phyloP scores from a whole-genome alignment of 2,113 vertebrate genomes.

The Chamaea fasciata region DNA sequence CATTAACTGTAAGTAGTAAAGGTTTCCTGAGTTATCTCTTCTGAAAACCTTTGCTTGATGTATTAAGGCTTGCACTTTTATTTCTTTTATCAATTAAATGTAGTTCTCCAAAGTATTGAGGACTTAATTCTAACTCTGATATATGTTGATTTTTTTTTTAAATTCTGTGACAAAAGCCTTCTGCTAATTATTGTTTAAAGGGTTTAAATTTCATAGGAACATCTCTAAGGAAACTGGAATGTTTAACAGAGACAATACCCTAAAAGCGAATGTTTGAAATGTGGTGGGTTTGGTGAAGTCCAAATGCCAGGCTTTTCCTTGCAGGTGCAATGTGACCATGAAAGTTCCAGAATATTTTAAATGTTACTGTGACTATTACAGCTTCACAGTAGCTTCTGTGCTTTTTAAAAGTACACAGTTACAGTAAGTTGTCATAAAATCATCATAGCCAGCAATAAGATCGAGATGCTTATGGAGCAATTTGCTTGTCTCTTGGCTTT shows the following conservation, averaged over 20 bases:
- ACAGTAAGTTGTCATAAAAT: neutral
- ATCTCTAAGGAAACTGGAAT: neutral
- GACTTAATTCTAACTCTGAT: neutral
- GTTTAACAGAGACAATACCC: neutral
- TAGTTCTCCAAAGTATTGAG: neutral
- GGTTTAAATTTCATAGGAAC: neutral
- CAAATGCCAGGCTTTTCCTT: neutral
- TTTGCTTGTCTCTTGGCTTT: conserved; percentile 37
- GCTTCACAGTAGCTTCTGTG: neutral
- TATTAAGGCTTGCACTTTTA: neutral
- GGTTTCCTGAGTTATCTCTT: neutral
- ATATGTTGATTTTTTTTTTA: neutral
- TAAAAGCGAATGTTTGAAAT: neutral
- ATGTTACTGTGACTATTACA: neutral
- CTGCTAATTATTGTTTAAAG: neutral
- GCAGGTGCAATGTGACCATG: neutral
- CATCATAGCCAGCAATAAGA: neutral
- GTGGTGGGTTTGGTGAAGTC: neutral
- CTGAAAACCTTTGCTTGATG: neutral
- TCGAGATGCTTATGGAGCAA: neutral
- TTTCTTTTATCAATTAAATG: rapidly evolving
- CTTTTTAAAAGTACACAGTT: neutral
- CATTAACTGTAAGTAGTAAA: neutral
- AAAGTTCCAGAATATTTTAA: neutral
- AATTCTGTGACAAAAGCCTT: neutral